Base-by-base conservation (phyloP, 2,113 vertebrate species). In the Sturnira hondurensis region DNA sequence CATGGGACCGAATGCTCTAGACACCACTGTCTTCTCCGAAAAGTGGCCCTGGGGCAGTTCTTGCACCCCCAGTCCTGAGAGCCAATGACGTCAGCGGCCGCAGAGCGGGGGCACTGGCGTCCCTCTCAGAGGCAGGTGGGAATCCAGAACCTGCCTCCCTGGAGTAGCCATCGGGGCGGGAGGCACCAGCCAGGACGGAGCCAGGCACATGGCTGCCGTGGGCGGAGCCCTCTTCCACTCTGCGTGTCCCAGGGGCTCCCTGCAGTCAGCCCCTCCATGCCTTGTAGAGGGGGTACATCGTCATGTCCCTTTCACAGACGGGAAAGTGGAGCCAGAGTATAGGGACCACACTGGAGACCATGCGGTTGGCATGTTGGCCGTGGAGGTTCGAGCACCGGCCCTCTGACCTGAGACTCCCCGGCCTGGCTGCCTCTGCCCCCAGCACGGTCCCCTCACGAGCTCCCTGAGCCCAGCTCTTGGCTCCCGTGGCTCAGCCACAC, bases 201-300 rank as follows among this genome's bases (percentile, higher is more conserved):
- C 65, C 31, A 73, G 52, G 8, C 3, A 8, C 20, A 5, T 0
- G 8, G 68, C 14, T 68, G 15, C 47, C 28, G 58, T n/a, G 54
- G 26, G 20, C 4, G 4, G 14, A 76, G 4, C 8, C 2, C 20
- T 22, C 9, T 0, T 11, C 43, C 26, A 33, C 3, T 31, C 22
- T 43, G 17, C 52, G 28, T 14, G 31, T 24, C 68, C 67, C 54
- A 24, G 50, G 80, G 73, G 65, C 22, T 36, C 70, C 28, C 9
- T 56, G 45, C 10, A 17, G 63, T 63, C 63, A 68, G 26, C 33
- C 20, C 16, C 20, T 36, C 52, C 13, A 15, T 6, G 50, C 38
- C 24, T 17, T 17, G 16, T 86, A 41, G n/a, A 38, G 15, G 41
- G 11, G 3, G 19, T 14, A 26, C 24, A 5, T 54, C 47, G 1